phyloP scores from a whole-genome alignment of 2,113 vertebrate genomes.

The Craseonycteris thonglongyai region DNA sequence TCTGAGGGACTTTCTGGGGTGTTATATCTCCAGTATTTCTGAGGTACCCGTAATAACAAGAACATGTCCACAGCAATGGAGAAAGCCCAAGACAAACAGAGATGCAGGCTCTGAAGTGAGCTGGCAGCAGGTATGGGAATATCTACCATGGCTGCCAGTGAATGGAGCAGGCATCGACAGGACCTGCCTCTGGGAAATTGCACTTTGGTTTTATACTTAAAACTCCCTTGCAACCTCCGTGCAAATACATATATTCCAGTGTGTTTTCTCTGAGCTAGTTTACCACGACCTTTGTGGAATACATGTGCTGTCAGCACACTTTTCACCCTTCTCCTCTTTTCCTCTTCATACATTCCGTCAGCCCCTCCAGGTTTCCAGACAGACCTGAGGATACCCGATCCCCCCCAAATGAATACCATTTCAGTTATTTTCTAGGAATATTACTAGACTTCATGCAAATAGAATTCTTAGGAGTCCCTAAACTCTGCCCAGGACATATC shows the following conservation, averaged over 20 bases:
- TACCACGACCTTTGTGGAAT: not conserved
- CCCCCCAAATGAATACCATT: not conserved
- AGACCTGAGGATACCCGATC: not conserved
- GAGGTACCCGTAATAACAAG: not conserved
- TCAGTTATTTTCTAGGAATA: not conserved
- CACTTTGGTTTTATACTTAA: not conserved
- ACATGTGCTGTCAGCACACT: not conserved
- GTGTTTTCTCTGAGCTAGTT: not conserved
- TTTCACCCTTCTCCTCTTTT: not conserved
- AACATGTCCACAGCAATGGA: not conserved
- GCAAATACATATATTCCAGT: not conserved
- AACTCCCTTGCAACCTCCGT: not conserved
- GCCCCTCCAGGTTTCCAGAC: not conserved
- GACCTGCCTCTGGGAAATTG: not conserved
- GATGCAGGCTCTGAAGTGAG: fast-evolving
- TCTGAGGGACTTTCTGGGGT: not conserved
- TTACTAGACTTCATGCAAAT: not conserved
- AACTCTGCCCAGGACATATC: not conserved
- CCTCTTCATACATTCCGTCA: not conserved
- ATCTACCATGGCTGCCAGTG: not conserved
- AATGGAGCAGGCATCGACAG: no score
- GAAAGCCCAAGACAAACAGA: not conserved
- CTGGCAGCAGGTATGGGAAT: fast-evolving
- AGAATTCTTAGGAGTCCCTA: not conserved
- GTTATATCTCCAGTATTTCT: not conserved